Percentiles rank a stretch among this genome's conserved stretches.
Evolutionary conservation across 2,113 vertebrate species (phyloP).

Genomic region (Ailurus styani): DNA sequence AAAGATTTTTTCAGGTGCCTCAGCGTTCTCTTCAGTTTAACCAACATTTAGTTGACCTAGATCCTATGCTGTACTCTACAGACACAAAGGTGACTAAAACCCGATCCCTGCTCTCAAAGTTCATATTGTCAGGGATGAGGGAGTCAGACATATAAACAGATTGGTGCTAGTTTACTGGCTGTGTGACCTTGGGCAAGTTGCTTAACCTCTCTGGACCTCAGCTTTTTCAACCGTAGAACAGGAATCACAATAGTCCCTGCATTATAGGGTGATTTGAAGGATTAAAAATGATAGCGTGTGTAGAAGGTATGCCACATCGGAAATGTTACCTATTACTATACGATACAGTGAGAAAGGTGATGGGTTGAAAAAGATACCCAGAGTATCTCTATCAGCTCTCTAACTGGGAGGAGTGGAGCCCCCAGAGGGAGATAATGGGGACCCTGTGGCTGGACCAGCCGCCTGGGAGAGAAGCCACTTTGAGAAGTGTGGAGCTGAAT

Average conservation of each 20-base stretch:
- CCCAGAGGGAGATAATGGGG: neutral
- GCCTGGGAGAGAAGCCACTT: neutral
- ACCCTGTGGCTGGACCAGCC: neutral
- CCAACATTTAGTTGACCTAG: neutral
- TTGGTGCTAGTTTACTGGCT: neutral
- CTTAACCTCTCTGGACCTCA: neutral
- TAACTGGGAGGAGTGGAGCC: neutral
- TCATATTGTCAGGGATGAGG: neutral
- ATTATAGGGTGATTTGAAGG: neutral
- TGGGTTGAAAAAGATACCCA: neutral
- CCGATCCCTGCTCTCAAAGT: neutral
- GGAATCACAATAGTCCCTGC: neutral
- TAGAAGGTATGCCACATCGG: neutral
- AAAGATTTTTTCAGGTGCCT: neutral
- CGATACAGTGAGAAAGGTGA: neutral
- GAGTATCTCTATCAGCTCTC: too few species aligned
- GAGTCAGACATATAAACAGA: neutral
- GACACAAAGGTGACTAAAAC: neutral
- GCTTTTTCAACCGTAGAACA: conserved; percentile 25
- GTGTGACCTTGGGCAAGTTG: neutral
- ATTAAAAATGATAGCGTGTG: neutral
- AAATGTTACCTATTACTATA: neutral
- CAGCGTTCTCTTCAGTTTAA: neutral
- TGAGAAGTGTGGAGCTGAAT: neutral
- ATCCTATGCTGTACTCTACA: neutral